Base-by-base conservation (phyloP, 2,113 vertebrate genomes). In the Formicarius rufipectus region DNA sequence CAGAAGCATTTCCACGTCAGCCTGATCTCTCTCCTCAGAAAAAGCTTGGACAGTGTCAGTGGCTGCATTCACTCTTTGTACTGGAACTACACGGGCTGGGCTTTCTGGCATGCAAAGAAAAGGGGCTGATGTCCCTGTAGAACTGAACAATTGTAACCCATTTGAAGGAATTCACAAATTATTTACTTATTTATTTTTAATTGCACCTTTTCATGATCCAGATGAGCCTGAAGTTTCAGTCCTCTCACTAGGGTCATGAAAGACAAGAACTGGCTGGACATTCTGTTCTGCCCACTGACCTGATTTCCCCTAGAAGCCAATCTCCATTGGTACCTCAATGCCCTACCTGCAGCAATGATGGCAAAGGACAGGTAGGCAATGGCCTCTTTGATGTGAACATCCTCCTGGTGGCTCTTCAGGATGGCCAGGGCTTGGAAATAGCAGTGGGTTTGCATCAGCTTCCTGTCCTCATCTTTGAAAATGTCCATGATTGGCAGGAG, bases 281-380 rank as follows among this genome's bases (percentile, higher is more conserved):
- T 56, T 50, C 56, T 42, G 25, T 33, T 22, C 79, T 47, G 76
- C 21, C n/a, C 62, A 22, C 0, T 40, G 67, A 21, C 5, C 0
- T 5, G 25, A 23, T 33, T 69, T 19, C 40, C 53, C 40, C 53
- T 3, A 12, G 47, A 40, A 76, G 11, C 35, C 60, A n/a, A 69
- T 15, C 60, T 55, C 39, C 62, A 17, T 0, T 8, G 62, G 28
- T 39, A 16, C 9, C 27, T 25, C 21, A 14, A 14, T 44, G 62
- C 66, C 93, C 93, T 94, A 99, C 99, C 98, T 92, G 98, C 98
- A 69, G 98, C 98, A 52, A 99, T 99, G 96, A 99, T 99, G 90
- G 99, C 98, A 83, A 99, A 98, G 56, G 99, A 99, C 39, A 99
- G 98, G 93, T 99, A 99, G 9, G 98, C 95, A 67, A 99, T 97